Percentiles rank a stretch among this genome's conserved stretches.
Conservation (phyloP, 2,797 vertebrate species). For the Brachyalestes nurse region DNA sequence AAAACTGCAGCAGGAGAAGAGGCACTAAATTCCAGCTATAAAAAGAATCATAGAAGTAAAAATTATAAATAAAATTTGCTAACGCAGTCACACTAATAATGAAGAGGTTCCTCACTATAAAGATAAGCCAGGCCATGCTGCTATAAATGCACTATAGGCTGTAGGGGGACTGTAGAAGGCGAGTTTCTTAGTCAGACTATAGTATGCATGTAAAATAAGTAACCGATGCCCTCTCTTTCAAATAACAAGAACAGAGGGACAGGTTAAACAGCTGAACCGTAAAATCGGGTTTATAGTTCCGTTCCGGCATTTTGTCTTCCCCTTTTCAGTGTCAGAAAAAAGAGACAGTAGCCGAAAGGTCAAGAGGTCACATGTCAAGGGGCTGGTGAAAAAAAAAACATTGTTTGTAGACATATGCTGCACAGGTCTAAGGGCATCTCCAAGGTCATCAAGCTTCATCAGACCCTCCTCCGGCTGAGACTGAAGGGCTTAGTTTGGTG, state of each 20-base stretch:
- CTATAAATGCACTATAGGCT: no score
- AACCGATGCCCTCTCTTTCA: background rate
- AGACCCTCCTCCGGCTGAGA: background rate
- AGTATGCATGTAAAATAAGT: background rate
- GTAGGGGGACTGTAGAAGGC: no score
- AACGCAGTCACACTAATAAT: no score
- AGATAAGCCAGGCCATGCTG: no score
- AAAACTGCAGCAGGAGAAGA: no score
- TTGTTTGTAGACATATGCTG: constrained; percentile 13
- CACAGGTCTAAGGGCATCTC: constrained; percentile 33
- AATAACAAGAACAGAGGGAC: background rate
- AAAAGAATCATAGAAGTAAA: no score
- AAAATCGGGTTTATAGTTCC: constrained; percentile 4
- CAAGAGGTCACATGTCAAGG: constrained; percentile 8
- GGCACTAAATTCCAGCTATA: no score
- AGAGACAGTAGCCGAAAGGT: background rate
- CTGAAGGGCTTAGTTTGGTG: no score
- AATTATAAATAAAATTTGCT: no score
- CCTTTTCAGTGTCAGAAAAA: background rate
- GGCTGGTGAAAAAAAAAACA: constrained; percentile 8
- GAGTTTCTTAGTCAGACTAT: background rate
- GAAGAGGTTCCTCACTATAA: no score
- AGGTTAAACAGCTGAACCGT: background rate
- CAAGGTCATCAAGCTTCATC: constrained; percentile 29
- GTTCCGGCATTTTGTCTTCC: background rate